These are phyloP conservation scores for Diorhabda elongata DNA, from an alignment of 1,140 invertebrate genomes.

Conservation along the genomic window DNA sequence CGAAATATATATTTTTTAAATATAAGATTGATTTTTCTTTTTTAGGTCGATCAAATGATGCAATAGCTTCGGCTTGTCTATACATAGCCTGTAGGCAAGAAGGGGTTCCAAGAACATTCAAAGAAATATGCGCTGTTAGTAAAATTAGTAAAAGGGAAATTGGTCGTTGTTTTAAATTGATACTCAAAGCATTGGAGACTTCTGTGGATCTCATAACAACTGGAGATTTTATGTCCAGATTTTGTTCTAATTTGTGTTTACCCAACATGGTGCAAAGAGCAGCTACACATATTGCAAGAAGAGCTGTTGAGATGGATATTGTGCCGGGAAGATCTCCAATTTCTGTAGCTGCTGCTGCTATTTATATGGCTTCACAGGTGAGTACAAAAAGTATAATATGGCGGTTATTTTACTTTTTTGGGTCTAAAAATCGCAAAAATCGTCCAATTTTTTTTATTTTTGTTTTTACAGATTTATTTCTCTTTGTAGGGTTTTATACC, in stretches of 20 bases:
- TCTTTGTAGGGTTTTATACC: no score
- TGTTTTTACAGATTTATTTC: no score
- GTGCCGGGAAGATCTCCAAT: conserved; percentile 98
- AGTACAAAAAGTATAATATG: conserved; percentile 5
- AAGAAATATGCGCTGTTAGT: conserved; percentile 97
- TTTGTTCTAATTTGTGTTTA: conserved; percentile 81
- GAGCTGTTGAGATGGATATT: conserved; percentile 95
- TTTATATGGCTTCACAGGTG: conserved; percentile 98
- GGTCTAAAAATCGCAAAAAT: background rate
- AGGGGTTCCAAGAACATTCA: conserved; percentile 97
- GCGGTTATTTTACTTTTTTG: conserved; percentile 2
- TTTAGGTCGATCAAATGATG: conserved; percentile 87
- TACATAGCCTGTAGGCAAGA: conserved; percentile 99
- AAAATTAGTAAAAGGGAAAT: conserved; percentile 99
- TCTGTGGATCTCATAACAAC: conserved; percentile 97
- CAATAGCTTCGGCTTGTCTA: conserved; percentile 96
- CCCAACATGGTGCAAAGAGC: conserved; percentile 91
- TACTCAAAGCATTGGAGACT: conserved; percentile 87
- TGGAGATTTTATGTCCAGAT: conserved; percentile 96
- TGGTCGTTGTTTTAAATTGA: conserved; percentile 93
- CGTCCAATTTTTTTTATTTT: no score
- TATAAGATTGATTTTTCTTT: background rate
- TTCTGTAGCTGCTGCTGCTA: conserved; percentile 97
- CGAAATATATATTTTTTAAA: no score
- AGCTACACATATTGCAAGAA: conserved; percentile 93